phyloP scores from a whole-genome alignment of 1,140 invertebrate species.

The Bombus waltoni region DNA sequence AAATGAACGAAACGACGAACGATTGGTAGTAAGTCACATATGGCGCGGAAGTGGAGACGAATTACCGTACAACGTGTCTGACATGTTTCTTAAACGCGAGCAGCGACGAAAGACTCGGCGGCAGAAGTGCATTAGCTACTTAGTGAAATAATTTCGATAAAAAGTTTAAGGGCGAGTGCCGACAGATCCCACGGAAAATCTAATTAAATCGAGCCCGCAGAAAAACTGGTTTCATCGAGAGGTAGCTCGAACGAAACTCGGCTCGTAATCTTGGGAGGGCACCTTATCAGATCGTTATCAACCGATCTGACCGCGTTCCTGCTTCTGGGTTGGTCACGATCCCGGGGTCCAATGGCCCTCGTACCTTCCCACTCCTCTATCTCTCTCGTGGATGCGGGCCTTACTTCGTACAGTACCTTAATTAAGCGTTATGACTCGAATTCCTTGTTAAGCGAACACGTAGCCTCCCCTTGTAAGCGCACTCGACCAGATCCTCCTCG shows the following conservation, averaged over 20 bases:
- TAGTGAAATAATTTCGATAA: not conserved
- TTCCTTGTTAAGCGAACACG: constrained; percentile 80
- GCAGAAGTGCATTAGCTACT: too few relatives aligned
- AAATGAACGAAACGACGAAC: too few relatives aligned
- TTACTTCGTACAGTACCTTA: constrained; percentile 78
- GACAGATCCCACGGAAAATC: constrained; percentile 50
- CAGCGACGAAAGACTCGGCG: too few relatives aligned
- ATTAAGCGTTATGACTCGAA: constrained; percentile 83
- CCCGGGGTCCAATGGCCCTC: constrained; percentile 63
- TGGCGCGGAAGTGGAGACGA: too few relatives aligned
- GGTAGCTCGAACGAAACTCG: constrained; percentile 49
- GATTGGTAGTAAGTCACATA: too few relatives aligned
- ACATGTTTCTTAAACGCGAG: too few relatives aligned
- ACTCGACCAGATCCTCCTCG: constrained; percentile 35
- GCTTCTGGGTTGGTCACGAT: constrained; percentile 81
- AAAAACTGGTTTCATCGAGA: constrained; percentile 41
- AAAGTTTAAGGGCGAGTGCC: not conserved
- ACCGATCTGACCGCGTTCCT: constrained; percentile 80
- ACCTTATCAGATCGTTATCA: constrained; percentile 82
- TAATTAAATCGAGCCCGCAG: constrained; percentile 40
- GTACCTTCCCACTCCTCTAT: constrained; percentile 57
- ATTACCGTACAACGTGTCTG: too few relatives aligned
- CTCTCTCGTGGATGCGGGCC: constrained; percentile 43
- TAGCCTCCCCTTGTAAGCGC: constrained; percentile 60
- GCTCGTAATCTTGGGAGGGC: constrained; percentile 79